Evolutionary conservation across 2,113 vertebrate species (phyloP).

Genomic region (Euleptes europaea): DNA sequence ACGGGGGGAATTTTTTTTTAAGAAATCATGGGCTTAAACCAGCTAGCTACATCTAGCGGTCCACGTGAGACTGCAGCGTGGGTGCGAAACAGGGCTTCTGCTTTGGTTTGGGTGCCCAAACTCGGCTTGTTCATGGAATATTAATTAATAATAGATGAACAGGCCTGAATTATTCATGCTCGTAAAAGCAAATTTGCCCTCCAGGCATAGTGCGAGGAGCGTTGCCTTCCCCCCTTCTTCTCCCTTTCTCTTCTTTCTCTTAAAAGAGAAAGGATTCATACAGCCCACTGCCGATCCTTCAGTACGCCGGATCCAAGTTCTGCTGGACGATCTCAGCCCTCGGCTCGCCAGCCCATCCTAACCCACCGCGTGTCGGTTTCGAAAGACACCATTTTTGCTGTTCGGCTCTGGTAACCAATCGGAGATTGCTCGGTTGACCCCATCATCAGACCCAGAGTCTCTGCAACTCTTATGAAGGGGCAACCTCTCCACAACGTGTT

Average conservation of each 20-base stretch:
- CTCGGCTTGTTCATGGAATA: conserved; percentile 72
- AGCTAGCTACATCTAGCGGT: not conserved
- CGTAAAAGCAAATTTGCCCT: conserved; percentile 72
- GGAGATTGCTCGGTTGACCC: conserved; percentile 42
- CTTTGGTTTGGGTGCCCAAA: conserved; percentile 69
- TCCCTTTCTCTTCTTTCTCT: not conserved
- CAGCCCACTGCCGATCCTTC: conserved; percentile 42
- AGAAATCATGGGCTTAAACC: conserved; percentile 6
- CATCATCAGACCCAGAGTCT: conserved; percentile 16
- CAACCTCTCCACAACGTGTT: conserved; percentile 17
- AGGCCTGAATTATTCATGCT: conserved; percentile 71
- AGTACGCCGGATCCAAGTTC: conserved; percentile 37
- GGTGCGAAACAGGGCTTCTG: not conserved
- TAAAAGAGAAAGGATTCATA: conserved; percentile 40
- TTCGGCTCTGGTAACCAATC: conserved; percentile 29
- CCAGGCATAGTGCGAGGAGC: conserved; percentile 62
- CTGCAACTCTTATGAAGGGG: not conserved
- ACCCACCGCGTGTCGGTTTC: conserved; percentile 25
- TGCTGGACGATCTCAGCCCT: conserved; percentile 5
- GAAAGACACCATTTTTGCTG: conserved; percentile 32
- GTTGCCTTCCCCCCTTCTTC: not conserved
- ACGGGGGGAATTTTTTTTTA: not conserved
- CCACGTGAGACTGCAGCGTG: conserved; percentile 26
- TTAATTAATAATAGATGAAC: conserved; percentile 74
- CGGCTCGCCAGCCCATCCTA: not conserved